phyloP scores from a whole-genome alignment of 2,888 invertebrate species.

The Megastigmus dorsalis region DNA sequence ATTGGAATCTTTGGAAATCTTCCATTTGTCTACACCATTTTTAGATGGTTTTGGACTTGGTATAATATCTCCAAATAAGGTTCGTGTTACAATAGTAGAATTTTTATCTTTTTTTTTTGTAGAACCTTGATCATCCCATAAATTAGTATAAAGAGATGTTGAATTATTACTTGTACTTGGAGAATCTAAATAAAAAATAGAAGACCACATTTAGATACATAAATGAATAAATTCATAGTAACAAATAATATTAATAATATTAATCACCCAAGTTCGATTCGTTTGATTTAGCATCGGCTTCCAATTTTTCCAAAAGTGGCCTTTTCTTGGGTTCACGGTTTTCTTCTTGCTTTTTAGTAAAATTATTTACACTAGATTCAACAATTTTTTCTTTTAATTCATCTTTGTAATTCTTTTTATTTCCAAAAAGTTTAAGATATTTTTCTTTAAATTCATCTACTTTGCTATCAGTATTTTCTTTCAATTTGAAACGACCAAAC shows the following conservation, averaged over 20 bases:
- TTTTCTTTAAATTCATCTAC: constrained; percentile 65
- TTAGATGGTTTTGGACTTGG: constrained; percentile 47
- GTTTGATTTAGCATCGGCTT: constrained; percentile 59
- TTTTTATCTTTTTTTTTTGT: constrained; percentile 44
- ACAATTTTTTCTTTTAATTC: constrained; percentile 63
- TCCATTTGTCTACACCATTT: constrained; percentile 32
- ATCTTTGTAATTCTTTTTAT: constrained; percentile 61
- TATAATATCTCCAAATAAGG: constrained; percentile 68
- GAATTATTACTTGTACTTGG: neutral
- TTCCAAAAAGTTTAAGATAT: constrained; percentile 59
- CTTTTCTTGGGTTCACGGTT: constrained; percentile 59
- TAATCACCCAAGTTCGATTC: constrained; percentile 47
- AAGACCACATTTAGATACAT: constrained; percentile 9
- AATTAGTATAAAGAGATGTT: neutral
- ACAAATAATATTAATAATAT: constrained; percentile 8
- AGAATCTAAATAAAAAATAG: too few relatives aligned
- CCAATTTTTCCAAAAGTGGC: constrained; percentile 64
- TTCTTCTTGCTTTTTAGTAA: constrained; percentile 63
- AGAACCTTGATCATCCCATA: neutral
- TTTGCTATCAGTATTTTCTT: constrained; percentile 53
- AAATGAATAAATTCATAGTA: neutral
- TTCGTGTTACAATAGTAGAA: constrained; percentile 52
- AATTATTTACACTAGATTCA: constrained; percentile 59
- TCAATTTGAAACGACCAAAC: constrained; percentile 70
- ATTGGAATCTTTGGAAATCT: constrained; percentile 25